Evolutionary conservation across 2,888 invertebrate genomes (phyloP).

Genomic region (Pseudococcus viburni): DNA sequence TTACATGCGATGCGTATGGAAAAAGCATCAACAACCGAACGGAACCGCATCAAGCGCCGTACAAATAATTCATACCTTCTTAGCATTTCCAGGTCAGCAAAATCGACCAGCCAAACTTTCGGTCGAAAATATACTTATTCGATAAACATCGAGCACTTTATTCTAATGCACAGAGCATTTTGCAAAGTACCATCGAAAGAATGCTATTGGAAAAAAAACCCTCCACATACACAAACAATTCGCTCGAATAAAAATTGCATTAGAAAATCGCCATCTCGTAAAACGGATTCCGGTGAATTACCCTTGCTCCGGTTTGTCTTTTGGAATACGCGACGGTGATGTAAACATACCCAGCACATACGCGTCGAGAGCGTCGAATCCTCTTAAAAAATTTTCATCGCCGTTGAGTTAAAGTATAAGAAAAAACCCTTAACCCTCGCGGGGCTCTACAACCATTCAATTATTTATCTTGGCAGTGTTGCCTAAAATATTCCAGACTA

Average conservation of each 20-base stretch:
- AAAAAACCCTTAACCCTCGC: not conserved
- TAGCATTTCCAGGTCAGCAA: constrained; percentile 11
- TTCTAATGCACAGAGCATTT: constrained; percentile 30
- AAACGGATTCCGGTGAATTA: constrained; percentile 40
- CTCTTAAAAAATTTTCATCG: constrained; percentile 16
- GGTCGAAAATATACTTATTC: constrained; percentile 1
- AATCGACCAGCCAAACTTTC: not conserved
- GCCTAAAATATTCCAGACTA: not conserved
- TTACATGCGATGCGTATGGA: no score
- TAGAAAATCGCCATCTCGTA: constrained; percentile 47
- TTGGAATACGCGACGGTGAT: not conserved
- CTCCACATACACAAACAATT: constrained; percentile 16
- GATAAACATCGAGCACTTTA: constrained; percentile 35
- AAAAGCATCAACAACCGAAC: not conserved
- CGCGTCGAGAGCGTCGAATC: not conserved
- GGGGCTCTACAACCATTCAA: not conserved
- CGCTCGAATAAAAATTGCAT: constrained; percentile 33
- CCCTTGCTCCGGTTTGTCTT: not conserved
- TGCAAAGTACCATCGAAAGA: constrained; percentile 19
- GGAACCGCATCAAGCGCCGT: not conserved
- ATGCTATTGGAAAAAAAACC: not conserved
- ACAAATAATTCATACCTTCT: constrained; percentile 1
- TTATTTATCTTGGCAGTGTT: not conserved
- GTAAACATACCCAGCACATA: not conserved
- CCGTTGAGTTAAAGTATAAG: not conserved